These are phyloP conservation scores for Brenthis ino DNA, from an alignment of 2,888 invertebrate species.

Conservation along the genomic window DNA sequence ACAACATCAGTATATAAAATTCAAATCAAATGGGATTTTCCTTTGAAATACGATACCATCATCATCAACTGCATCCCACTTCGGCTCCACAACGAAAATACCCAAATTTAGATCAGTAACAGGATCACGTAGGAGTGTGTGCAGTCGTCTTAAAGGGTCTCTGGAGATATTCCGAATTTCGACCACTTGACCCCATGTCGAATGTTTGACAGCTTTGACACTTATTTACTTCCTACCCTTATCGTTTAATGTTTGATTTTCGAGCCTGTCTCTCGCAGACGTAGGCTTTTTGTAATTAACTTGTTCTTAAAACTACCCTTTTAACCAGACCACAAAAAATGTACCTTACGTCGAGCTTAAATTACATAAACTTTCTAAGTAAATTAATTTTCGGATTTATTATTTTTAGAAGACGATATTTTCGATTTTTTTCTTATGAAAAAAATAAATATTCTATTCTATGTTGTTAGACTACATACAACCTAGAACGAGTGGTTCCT, in stretches of 20 bases:
- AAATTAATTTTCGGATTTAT: too few relatives aligned
- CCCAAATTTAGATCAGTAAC: conserved; percentile 16
- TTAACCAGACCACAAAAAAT: too few relatives aligned
- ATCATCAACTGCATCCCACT: too few relatives aligned
- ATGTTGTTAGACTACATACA: too few relatives aligned
- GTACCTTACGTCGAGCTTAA: too few relatives aligned
- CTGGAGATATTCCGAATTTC: conserved; percentile 14
- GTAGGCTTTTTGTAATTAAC: not conserved
- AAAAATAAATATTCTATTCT: too few relatives aligned
- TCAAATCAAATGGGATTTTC: too few relatives aligned
- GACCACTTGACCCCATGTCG: conserved; percentile 17
- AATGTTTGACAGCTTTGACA: conserved; percentile 14
- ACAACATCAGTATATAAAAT: too few relatives aligned
- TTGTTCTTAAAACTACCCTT: not conserved
- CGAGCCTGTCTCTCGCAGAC: not conserved
- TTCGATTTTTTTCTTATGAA: too few relatives aligned
- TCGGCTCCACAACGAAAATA: not conserved
- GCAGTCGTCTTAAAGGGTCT: conserved; percentile 15
- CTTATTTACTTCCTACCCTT: conserved; percentile 11
- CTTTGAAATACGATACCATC: not conserved
- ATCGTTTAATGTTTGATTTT: not conserved
- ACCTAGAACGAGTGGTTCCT: too few relatives aligned
- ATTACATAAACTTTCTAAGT: too few relatives aligned
- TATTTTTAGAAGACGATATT: too few relatives aligned
- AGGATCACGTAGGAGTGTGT: conserved; percentile 10